A percentile compares a stretch with the other conserved stretches of the same genome.
phyloP scores from a whole-genome alignment of 2,113 vertebrate genomes.

The Protomyctophum bolini region DNA sequence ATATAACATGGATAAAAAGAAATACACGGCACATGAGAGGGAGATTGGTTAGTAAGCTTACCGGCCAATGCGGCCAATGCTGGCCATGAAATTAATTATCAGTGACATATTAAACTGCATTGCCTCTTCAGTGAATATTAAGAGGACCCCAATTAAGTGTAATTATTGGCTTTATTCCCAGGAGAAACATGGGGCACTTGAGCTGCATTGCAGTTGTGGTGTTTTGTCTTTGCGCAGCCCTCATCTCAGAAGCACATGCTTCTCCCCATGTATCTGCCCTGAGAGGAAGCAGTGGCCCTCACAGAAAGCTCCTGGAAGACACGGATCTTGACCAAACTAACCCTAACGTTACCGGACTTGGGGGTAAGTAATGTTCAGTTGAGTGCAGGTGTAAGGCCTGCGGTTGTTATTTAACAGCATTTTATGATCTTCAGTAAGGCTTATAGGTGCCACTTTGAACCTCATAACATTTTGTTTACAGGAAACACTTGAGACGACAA shows the following conservation, averaged over 20 bases:
- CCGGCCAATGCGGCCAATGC: no score
- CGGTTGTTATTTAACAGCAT: not conserved
- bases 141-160: no score
- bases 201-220: conserved; percentile 14
- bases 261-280: not conserved
- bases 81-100: not conserved
- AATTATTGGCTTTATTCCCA: conserved; percentile 5
- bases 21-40: not conserved
- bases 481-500: not conserved
- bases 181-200: conserved; percentile 41
- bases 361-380: conserved; percentile 27
- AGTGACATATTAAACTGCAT: not conserved
- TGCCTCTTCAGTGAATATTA: not conserved
- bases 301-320: conserved; percentile 26
- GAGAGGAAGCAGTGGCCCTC: not conserved
- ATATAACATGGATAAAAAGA: not conserved
- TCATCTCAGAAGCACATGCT: conserved; percentile 24
- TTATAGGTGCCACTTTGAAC: conserved; percentile 39
- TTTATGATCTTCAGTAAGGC: conserved; percentile 19
- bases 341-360: fast-evolving
- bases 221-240: conserved; percentile 28
- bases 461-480: not conserved
- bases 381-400: no score
- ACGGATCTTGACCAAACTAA: not conserved
- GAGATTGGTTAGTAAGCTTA: conserved; percentile 2